These are phyloP conservation scores for Belonocnema kinseyi DNA, from an alignment of 1,140 invertebrate species.

Conservation along the genomic window DNA sequence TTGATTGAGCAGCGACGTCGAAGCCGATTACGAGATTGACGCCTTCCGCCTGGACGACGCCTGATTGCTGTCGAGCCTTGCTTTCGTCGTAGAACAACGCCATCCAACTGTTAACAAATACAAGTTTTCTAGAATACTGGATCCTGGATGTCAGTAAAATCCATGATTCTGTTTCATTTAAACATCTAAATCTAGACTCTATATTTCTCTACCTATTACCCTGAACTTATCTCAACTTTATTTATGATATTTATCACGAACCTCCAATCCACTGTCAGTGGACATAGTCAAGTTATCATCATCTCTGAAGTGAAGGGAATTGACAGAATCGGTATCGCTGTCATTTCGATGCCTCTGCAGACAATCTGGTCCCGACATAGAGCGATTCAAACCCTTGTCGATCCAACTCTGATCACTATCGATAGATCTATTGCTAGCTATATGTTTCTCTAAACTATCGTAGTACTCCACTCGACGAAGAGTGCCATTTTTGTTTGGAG, in stretches of 20 bases:
- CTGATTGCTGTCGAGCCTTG: slow-evolving; percentile 83
- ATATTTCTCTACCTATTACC: no score
- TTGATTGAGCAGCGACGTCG: slow-evolving; percentile 90
- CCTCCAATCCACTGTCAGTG: slow-evolving; percentile 73
- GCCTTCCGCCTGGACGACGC: slow-evolving; percentile 81
- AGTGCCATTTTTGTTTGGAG: slow-evolving; percentile 69
- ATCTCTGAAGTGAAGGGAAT: slow-evolving; percentile 71
- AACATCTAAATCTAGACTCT: no score
- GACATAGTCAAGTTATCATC: slow-evolving; percentile 75
- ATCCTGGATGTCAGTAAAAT: no score
- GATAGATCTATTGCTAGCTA: slow-evolving; percentile 67
- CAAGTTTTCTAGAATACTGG: slow-evolving; percentile 21
- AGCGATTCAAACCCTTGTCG: slow-evolving; percentile 79
- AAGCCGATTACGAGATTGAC: slow-evolving; percentile 81
- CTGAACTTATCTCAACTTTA: background rate
- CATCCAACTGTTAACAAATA: slow-evolving; percentile 62
- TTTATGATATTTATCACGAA: slow-evolving; percentile 43
- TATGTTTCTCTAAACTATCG: slow-evolving; percentile 73
- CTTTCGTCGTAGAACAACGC: slow-evolving; percentile 69
- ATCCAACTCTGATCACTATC: slow-evolving; percentile 74
- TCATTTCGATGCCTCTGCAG: slow-evolving; percentile 74
- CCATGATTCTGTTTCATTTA: no score
- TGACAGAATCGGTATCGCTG: slow-evolving; percentile 71
- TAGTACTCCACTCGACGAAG: slow-evolving; percentile 69
- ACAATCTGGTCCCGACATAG: slow-evolving; percentile 83